These are phyloP conservation scores for Bufotes viridis DNA, from an alignment of 2,797 vertebrate species.

Conservation along the genomic window DNA sequence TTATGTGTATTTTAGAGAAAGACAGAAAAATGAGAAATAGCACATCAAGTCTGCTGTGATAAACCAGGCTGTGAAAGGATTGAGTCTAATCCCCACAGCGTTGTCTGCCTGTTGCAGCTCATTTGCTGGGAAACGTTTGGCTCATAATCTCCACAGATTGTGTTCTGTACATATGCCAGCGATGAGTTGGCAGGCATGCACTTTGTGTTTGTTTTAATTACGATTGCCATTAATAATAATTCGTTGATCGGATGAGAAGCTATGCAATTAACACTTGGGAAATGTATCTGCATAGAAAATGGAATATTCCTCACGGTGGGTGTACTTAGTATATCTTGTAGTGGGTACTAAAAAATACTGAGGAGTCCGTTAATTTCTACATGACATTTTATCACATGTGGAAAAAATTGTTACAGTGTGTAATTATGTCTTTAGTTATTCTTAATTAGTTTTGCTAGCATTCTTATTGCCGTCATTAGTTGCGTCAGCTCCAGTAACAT, in stretches of 20 bases:
- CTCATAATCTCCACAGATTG: rapidly evolving
- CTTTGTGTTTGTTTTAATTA: slow-evolving; percentile 38
- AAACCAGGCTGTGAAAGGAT: slow-evolving; percentile 1
- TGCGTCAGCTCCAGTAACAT: neutral
- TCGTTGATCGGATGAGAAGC: slow-evolving; percentile 3
- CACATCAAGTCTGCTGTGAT: neutral
- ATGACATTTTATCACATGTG: neutral
- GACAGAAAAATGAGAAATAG: slow-evolving; percentile 17
- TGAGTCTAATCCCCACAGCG: slow-evolving; percentile 39
- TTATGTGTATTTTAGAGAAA: neutral
- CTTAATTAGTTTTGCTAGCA: neutral
- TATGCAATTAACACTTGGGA: slow-evolving; percentile 20
- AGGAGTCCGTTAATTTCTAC: neutral
- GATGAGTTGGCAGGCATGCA: neutral
- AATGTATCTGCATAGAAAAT: slow-evolving; percentile 38
- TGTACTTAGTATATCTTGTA: neutral
- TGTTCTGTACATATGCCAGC: neutral
- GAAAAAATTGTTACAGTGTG: neutral
- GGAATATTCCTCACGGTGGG: slow-evolving; percentile 15
- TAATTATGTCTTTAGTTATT: neutral
- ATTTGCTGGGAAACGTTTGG: slow-evolving; percentile 14
- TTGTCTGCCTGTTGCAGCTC: neutral
- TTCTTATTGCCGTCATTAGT: neutral
- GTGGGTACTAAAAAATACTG: neutral
- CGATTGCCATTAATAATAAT: slow-evolving; percentile 20